Percentiles rank a stretch among this genome's conserved stretches.
phyloP scores from a whole-genome alignment of 2,113 vertebrate species.

The Oceanodroma tethys region DNA sequence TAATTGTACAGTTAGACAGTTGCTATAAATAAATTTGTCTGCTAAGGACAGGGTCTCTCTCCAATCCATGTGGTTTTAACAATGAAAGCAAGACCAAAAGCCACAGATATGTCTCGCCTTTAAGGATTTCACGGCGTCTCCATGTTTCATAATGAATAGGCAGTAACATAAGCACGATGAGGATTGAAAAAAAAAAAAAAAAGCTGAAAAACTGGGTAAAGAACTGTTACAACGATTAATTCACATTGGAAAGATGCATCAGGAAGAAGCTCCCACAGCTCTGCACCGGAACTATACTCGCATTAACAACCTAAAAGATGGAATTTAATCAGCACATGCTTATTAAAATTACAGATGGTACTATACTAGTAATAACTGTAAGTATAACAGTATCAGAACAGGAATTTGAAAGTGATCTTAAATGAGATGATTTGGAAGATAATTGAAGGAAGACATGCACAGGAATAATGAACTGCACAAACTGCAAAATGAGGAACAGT shows the following conservation, averaged over 20 bases:
- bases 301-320: background rate
- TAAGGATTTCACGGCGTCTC: background rate
- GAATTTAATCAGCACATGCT: background rate
- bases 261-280: background rate
- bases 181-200: background rate
- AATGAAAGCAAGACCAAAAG: background rate
- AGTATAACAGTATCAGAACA: background rate
- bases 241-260: background rate
- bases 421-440: background rate
- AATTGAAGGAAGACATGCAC: background rate
- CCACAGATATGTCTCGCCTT: background rate
- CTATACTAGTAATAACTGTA: background rate
- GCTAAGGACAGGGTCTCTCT: background rate
- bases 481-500: background rate
- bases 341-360: background rate
- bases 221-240: background rate
- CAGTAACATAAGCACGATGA: background rate
- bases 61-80: background rate
- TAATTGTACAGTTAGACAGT: background rate
- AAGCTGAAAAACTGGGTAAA: background rate
- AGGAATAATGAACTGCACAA: background rate
- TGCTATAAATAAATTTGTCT: background rate
- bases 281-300: background rate
- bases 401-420: background rate
- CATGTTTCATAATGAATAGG: rapidly evolving